Percentiles rank a stretch among this genome's conserved stretches.
phyloP scores from a whole-genome alignment of 2,113 vertebrate species.

The Alaudala cheleensis region DNA sequence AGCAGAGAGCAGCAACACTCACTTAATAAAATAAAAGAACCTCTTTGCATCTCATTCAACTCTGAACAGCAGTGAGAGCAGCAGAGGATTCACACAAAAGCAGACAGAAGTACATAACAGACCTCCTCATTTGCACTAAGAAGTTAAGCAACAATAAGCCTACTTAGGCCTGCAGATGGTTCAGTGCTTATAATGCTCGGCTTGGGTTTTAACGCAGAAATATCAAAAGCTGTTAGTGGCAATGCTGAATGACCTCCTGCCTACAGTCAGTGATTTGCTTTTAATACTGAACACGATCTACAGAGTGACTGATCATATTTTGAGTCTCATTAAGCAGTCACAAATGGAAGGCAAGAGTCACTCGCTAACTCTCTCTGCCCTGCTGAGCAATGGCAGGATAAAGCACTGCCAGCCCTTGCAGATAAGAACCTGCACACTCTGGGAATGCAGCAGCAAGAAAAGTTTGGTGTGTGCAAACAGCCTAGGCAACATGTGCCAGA shows the following conservation, averaged over 20 bases:
- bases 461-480: not conserved
- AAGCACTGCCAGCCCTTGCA: not conserved
- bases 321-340: constrained; percentile 34
- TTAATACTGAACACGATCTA: not conserved
- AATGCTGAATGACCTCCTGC: constrained; percentile 35
- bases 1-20: constrained; percentile 2
- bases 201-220: constrained; percentile 33
- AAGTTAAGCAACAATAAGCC: constrained; percentile 46
- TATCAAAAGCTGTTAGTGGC: constrained; percentile 19
- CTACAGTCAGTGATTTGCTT: constrained; percentile 25
- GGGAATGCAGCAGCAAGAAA: not conserved
- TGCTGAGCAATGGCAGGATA: not conserved
- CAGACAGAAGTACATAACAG: not conserved
- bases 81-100: constrained; percentile 9
- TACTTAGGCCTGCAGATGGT: constrained; percentile 36
- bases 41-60: constrained; percentile 41
- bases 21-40: constrained; percentile 7
- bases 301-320: constrained; percentile 19
- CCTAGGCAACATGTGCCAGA: not conserved
- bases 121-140: constrained; percentile 7
- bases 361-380: not conserved
- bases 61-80: not conserved
- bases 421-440: not conserved
- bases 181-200: not conserved
- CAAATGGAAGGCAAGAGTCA: not conserved